Base-by-base conservation (phyloP, 30 jellyfish, hydroid and myxozoan genomes). In the Aurelia sp. region DNA sequence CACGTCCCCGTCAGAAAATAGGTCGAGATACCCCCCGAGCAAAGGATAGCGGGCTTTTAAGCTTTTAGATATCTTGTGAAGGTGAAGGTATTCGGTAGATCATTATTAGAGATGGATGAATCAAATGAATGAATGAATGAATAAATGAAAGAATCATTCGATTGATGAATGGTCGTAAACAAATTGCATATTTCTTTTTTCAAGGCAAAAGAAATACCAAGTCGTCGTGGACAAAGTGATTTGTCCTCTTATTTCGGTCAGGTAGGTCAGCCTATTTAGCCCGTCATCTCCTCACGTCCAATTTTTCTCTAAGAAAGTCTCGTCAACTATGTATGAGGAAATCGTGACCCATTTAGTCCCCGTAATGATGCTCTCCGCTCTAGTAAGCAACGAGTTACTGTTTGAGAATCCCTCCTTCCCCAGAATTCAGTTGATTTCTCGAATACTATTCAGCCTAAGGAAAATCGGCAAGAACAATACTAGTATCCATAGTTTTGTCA, bases 201-300 rank as follows among this genome's bases (percentile, higher is more conserved):
- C 9, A 22, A 71, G 81, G 27, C 23, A 2, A 18, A 31, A 35
- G 67, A 71, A 3, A 71, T 71, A 13, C 63, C 63, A 22, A 71
- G 81, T 71, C 16, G 15, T 12, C 50, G 81, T 0, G 66, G 66
- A 33, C 81, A 37, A 21, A 71, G 81, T 31, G 81, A 71, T 21
- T 17, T 71, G 63, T 37, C 66, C 10, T 18, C 50, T 13, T 50
- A 71, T 71, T 71, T 71, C 19, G 81, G 81, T 22, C 81, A 71
- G 66, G 81, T 71, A 50, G 37, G 81, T 67, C 2, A 7, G 27
- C 37, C 21, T 27, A 27, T 2, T 23, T 18, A 59, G 21, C 27
- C 27, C 10, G 55, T 5, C 15, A 9, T 44, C 16, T 44, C 15
- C 8, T 7, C 55, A 5, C 8, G 30, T n/a, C 35, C 27, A 0